Base-by-base conservation (phyloP, 2,797 vertebrate species). In the Smutsia gigantea region DNA sequence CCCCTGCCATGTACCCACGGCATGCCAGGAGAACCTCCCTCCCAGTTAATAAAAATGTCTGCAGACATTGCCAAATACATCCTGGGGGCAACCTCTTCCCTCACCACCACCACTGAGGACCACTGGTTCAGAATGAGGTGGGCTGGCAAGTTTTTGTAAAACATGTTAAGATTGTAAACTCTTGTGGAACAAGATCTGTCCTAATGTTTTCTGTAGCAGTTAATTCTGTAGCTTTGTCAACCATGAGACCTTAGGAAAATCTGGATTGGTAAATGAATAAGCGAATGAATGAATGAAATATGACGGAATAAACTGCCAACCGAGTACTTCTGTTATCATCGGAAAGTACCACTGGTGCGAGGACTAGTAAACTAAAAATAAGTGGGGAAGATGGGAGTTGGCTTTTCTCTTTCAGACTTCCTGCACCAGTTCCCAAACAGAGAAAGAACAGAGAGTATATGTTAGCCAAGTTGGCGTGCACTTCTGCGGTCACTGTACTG, bases 381-480 rank as follows among this genome's bases (percentile, higher is more conserved):
- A 69, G 4, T 39, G 25, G 19, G 8, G 10, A 42, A 53, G 29
- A 75, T 59, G 11, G 31, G 6, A 1, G 31, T 75, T 93, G 68
- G 27, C 66, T 86, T 88, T 82, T n/a, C 19, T 53, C 42, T 90
- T 85, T 71, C 94, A 87, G 23, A 92, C 34, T 94, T 72, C 19
- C 49, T 87, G 27, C 10, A 37, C 37, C 59, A 84, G 46, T 34
- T 90, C 14, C 29, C 53, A 88, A 64, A 57, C n/a, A 92, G 51
- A 66, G 6, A 17, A 71, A 78, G 77, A 87, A 53, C 37, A 84
- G 25, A 78, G 68, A 71, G 21, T 27, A 14, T 25, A 23, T 0
- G 42, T 93, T 37, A 55, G 11, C 88, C 31, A 42, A 34, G 37
- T 6, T 29, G 27, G 23, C 25, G 21, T 9, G 5, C 5, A 6